Evolutionary conservation across 2,888 invertebrate species (phyloP).

Genomic region (Capitulum mitella): DNA sequence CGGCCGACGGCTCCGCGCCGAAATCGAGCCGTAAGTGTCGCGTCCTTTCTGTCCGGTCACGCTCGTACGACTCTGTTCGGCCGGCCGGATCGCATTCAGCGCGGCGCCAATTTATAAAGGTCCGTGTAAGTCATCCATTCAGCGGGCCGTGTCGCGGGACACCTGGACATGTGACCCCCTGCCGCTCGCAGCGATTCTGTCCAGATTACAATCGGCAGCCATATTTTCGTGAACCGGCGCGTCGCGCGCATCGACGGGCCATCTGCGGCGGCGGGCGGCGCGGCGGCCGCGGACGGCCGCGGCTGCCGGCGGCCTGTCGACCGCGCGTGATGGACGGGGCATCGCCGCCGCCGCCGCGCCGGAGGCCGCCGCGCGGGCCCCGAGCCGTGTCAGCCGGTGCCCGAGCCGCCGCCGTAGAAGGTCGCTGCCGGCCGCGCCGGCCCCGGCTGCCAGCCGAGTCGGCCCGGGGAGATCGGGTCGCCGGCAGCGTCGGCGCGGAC

Average conservation of each 20-base stretch:
- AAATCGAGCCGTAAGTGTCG: slow-evolving; percentile 6
- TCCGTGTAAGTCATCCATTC: not conserved
- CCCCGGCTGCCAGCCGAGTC: not conserved
- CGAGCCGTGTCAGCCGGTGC: no score
- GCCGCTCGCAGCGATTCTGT: not conserved
- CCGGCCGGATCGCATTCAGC: not conserved
- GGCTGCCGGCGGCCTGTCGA: no score
- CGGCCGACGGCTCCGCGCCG: not conserved
- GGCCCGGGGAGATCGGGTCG: no score
- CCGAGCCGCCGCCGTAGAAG: no score
- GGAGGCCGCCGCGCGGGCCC: no score
- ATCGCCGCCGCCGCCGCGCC: no score
- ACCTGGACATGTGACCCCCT: not conserved
- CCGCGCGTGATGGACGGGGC: no score
- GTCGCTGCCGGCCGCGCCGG: no score
- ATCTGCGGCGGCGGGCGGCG: no score
- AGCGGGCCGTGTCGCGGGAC: not conserved
- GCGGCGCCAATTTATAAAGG: not conserved
- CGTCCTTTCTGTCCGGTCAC: not conserved
- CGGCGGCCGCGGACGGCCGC: no score
- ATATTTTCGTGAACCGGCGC: slow-evolving; percentile 1
- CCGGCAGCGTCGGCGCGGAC: no score
- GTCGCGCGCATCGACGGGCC: not conserved
- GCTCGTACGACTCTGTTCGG: not conserved
- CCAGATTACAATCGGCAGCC: not conserved